Evolutionary conservation across 2,113 vertebrate species (phyloP).

Genomic region (Leuciscus idus): DNA sequence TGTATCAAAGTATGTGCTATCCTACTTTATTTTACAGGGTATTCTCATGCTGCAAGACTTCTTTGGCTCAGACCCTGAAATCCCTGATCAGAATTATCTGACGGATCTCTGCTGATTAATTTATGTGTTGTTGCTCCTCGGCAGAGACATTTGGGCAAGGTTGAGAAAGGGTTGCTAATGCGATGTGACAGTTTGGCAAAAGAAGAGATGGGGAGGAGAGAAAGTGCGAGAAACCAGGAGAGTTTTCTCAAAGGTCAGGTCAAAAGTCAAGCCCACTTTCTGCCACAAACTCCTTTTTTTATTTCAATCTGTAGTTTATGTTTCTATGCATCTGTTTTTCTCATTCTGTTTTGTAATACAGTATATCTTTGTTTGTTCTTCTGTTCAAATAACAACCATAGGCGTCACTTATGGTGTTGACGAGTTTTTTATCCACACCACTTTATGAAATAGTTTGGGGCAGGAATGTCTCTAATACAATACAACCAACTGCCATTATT

Average conservation of each 20-base stretch:
- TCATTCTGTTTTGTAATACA: background rate
- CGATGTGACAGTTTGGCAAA: constrained; percentile 34
- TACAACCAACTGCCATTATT: background rate
- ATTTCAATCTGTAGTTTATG: background rate
- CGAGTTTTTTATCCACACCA: background rate
- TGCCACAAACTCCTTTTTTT: constrained; percentile 3
- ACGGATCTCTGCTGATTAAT: constrained; percentile 47
- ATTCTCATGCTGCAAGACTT: constrained; percentile 26
- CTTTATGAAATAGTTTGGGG: background rate
- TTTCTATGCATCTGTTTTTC: background rate
- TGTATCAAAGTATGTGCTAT: constrained; percentile 15
- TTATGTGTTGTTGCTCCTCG: constrained; percentile 47
- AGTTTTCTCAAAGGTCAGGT: constrained; percentile 17
- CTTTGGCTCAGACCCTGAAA: constrained; percentile 18
- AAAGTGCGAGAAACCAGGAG: constrained; percentile 1
- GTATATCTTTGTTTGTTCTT: background rate
- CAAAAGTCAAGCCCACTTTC: constrained; percentile 14
- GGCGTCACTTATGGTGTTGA: background rate
- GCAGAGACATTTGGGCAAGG: constrained; percentile 21
- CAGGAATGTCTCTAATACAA: background rate
- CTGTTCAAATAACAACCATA: background rate
- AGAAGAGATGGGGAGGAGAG: background rate
- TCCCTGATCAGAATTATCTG: constrained; percentile 39
- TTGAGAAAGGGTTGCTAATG: constrained; percentile 40
- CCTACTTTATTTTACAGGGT: constrained; percentile 31